These are phyloP conservation scores for Aphelinus certus DNA, from an alignment of 1,140 invertebrate species.

Conservation along the genomic window DNA sequence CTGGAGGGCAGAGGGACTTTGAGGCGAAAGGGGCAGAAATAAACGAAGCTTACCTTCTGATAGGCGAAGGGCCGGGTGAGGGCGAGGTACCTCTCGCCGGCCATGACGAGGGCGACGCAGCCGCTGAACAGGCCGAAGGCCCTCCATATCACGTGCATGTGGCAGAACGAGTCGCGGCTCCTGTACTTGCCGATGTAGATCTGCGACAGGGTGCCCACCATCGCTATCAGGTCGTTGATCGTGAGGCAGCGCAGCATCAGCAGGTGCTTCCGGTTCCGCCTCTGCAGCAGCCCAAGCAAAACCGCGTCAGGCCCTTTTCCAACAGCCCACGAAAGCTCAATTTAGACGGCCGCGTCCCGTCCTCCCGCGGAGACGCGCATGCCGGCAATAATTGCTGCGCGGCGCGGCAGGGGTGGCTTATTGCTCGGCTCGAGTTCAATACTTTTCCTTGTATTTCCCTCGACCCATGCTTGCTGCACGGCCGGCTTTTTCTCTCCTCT, in stretches of 20 bases:
- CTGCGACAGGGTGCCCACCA: slow-evolving; percentile 74
- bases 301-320: too few species aligned
- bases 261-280: slow-evolving; percentile 81
- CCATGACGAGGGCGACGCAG: slow-evolving; percentile 88
- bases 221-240: slow-evolving; percentile 81
- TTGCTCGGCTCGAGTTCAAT: too few species aligned
- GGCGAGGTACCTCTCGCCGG: slow-evolving; percentile 84
- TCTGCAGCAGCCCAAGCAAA: slow-evolving; percentile 56
- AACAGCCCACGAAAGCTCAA: too few species aligned
- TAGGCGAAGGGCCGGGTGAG: slow-evolving; percentile 88
- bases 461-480: too few species aligned
- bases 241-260: slow-evolving; percentile 82
- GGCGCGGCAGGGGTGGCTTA: too few species aligned
- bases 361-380: too few species aligned
- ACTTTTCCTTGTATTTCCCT: too few species aligned
- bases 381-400: too few species aligned
- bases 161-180: slow-evolving; percentile 68
- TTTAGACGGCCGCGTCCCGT: too few species aligned
- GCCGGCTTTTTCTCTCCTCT: too few species aligned
- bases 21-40: too few species aligned
- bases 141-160: slow-evolving; percentile 76
- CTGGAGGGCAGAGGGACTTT: too few species aligned
- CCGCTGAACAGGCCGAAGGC: slow-evolving; percentile 87
- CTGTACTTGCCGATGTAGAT: slow-evolving; percentile 70
- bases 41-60: slow-evolving; percentile 75